These are phyloP conservation scores for Pseudorectes ferrugineus DNA, from an alignment of 2,113 vertebrate species.

Conservation along the genomic window DNA sequence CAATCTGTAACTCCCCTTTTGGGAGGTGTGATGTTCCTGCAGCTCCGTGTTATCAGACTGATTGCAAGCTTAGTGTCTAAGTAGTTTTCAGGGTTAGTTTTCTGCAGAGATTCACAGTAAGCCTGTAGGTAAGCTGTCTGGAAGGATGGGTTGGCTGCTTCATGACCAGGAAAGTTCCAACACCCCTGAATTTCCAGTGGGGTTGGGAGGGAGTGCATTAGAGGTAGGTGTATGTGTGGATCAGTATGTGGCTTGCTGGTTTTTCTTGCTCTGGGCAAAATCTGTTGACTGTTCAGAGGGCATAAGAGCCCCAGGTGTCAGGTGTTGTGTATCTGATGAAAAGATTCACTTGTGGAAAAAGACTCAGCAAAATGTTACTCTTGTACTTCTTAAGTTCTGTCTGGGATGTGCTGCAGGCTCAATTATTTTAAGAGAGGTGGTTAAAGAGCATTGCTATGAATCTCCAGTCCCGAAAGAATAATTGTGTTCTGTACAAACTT, in stretches of 20 bases:
- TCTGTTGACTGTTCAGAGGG: not conserved
- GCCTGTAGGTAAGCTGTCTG: not conserved
- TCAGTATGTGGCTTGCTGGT: not conserved
- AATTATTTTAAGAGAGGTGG: not conserved
- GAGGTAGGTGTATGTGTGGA: not conserved
- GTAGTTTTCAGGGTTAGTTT: not conserved
- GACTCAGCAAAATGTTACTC: not conserved
- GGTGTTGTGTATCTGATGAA: constrained; percentile 30
- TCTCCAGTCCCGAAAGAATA: not conserved
- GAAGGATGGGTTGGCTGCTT: not conserved
- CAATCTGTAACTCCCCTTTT: not conserved
- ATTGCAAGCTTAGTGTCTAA: not conserved
- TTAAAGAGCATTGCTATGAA: not conserved
- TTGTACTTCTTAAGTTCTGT: not conserved
- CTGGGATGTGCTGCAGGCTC: not conserved
- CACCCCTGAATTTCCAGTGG: not conserved
- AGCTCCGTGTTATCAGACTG: not conserved
- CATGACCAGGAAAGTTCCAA: not conserved
- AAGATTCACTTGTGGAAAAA: not conserved
- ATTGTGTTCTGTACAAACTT: not conserved
- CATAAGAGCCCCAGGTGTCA: not conserved
- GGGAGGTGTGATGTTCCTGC: not conserved
- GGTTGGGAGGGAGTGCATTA: not conserved
- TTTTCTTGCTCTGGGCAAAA: not conserved
- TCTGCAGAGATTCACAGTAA: not conserved